Base-by-base conservation (phyloP, 2,797 vertebrate genomes). In the Ibycter americanus region DNA sequence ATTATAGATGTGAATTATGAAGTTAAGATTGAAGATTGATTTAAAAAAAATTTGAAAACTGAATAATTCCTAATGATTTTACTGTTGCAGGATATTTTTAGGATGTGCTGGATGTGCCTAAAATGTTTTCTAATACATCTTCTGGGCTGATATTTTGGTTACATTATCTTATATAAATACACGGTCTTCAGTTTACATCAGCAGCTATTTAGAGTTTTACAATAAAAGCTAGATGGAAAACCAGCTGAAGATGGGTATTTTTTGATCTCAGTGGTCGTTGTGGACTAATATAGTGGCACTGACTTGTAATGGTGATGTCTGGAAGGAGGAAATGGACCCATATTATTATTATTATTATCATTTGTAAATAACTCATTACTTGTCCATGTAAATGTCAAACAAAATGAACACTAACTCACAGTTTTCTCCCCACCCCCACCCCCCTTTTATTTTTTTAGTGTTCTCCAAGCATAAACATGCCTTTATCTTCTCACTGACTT, bases 31-130 rank as follows among this genome's bases (percentile, higher is more conserved):
- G 72, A 91, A 32, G 71, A 76, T 54, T n/a, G 68, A 22, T 77
- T 87, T 49, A 93, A 91, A 49, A 34, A 21, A 11, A 12, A 36
- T 34, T 2, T 36, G 55, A 63, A 87, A 79, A 93, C 56, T 12
- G 11, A 94, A 10, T 46, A 51, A 78, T 31, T 73, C 42, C 23
- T 67, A 56, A 34, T 87, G 5, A 21, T 90, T 93, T 95, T 31
- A 80, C 95, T 90, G 42, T 59, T 93, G 22, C 83, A 83, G 44
- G 66, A 26, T 95, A 74, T 95, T 94, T 95, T 89, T 93, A 67
- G 52, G 13, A 74, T 82, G 4, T 49, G 80, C 20, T 36, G 52
- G 15, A 74, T 82, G 4, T 42, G 78, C 20, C 40, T 8, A 22
- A 80, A 95, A 55, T 93, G 38, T 42, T 96, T 83, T 77, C 36